Conservation (phyloP, 2,888 invertebrate genomes). For the Ennomos fuscantarius region DNA sequence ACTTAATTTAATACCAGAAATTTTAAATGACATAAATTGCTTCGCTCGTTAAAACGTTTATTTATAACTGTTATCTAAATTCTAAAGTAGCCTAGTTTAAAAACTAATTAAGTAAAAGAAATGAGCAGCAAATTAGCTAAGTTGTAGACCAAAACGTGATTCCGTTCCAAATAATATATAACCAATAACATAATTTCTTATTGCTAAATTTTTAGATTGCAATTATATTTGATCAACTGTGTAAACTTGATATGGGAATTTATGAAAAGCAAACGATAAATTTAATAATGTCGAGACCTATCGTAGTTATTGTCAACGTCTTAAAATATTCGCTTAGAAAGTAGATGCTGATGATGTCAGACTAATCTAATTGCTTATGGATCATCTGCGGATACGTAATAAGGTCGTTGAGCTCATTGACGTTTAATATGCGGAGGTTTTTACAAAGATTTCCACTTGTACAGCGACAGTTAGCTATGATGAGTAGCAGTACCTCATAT, state of each 20-base stretch:
- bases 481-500: constrained; percentile 1
- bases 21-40: neutral
- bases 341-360: constrained; percentile 50
- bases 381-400: constrained; percentile 51
- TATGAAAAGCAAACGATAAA: constrained; percentile 20
- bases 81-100: constrained; percentile 18
- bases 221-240: constrained; percentile 21
- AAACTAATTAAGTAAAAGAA: constrained; percentile 16
- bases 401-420: constrained; percentile 46
- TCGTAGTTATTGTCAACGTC: constrained; percentile 38
- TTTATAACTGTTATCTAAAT: constrained; percentile 22
- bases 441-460: constrained; percentile 16
- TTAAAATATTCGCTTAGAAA: constrained; percentile 53
- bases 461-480: constrained; percentile 1
- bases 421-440: constrained; percentile 15
- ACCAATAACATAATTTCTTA: constrained; percentile 7
- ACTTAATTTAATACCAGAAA: constrained; percentile 2
- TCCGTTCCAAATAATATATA: constrained; percentile 4
- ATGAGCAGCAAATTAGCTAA: constrained; percentile 11
- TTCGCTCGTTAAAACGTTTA: constrained; percentile 19
- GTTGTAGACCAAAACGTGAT: constrained; percentile 2
- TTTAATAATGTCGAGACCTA: constrained; percentile 21
- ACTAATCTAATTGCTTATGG: constrained; percentile 51
- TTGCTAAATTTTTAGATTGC: neutral
- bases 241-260: constrained; percentile 21